Base-by-base conservation (phyloP, 2,797 vertebrate genomes). In the Euphonia xanthogaster region DNA sequence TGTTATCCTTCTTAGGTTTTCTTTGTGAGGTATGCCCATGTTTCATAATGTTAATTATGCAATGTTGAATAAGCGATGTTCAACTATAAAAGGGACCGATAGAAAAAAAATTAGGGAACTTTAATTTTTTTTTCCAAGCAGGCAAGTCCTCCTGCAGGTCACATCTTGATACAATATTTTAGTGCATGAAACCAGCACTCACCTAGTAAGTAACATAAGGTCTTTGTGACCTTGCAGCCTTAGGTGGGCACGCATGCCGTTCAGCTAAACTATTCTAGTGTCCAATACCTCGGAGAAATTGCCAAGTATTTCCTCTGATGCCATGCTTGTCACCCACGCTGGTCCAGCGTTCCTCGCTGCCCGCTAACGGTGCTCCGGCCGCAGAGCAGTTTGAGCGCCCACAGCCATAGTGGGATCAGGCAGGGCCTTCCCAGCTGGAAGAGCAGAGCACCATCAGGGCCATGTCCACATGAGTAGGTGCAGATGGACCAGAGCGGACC, bases 261-360 rank as follows among this genome's bases (percentile, higher is more conserved):
- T 93, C 42, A 54, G 61, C 78, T 93, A 80, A 88, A 89, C 80
- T 75, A 39, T 65, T 81, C 81, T 74, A 71, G 62, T 86, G 92
- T 93, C 86, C 88, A 81, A 7, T 93, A 60, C 93, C 75, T 88
- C 94, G 90, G 86, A 95, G 94, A 87, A 95, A 92, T 81, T 95
- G 88, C 87, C 88, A 94, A 76, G 76, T 84, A 86, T 96, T 96
- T 96, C 92, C 93, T 96, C 80, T 92, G 75, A 33, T 89, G 88
- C 80, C 60, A 4, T 8, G 80, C 83, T 73, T 79, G 73, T 93
- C 88, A 76, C 94, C 93, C 95, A 95, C 48, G 10, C 90, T 79
- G 0, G 2, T 31, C 63, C 1, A 0, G 47, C 27, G 18, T 40
- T 86, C n/a, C 75, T 79, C 4, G 2, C 72, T 79, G 92, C 81